Base-by-base conservation (phyloP, 2,888 invertebrate genomes). In the Eupithecia inturbata region DNA sequence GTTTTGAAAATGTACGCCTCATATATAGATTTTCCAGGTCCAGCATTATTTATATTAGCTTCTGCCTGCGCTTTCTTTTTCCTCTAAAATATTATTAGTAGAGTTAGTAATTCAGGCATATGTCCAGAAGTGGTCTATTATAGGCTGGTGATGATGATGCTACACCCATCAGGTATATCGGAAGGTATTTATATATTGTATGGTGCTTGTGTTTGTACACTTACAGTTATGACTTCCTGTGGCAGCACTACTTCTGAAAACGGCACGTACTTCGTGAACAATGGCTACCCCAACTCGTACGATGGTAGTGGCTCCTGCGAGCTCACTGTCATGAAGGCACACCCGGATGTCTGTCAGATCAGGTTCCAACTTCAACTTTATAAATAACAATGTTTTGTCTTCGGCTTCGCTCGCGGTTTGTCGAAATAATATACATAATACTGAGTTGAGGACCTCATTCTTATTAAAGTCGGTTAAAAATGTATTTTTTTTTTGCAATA, bases 241-340 rank as follows among this genome's bases (percentile, higher is more conserved):
- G 98, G 97, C 0, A 96, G 96, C 69, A 95, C 96, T 0, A 96
- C 97, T 0, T 95, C 96, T 0, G 97, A 97, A 85, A 98, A 98
- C 86, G 96, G 97, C 1, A 98, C 98, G 0, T 97, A 98, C 84
- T 98, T 98, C 87, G 97, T 98, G 1, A 98, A 98, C 88, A 95
- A 95, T 2, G 97, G 97, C 76, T 97, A 97, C 89, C 98, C 98
- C 0, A 89, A 92, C 0, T 74, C 88, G 0, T 97, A 96, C 83
- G 97, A 98, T 80, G 96, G 96, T 0, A 97, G 97, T 0, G 97
- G 97, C 0, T 98, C 98, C 31, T 98, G 98, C 82, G 98, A 98
- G 86, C 95, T 98, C 7, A 98, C 97, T 0, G 94, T 98, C 14
- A 89, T 97, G 68, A 98, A 98, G 87, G 91, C 96, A 3, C 96